Evolutionary conservation across 2,888 invertebrate species (phyloP), one percentile per base, ranked within the genome.

Genomic region (Lochmaea capreae): DNA sequence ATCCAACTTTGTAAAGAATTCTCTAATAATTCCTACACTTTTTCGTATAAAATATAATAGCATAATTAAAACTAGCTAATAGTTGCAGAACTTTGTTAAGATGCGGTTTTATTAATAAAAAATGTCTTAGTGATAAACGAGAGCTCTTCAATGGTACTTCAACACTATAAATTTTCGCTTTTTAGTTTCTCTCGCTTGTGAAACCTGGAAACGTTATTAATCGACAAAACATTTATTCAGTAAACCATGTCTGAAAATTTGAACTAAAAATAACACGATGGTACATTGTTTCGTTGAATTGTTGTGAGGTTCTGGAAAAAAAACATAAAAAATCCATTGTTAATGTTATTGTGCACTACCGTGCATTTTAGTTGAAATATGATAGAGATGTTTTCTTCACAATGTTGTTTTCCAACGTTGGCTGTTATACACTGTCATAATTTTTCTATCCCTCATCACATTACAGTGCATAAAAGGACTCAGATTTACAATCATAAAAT

Each of bases 351-450:
- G 54, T 71, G 54, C 18, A 54, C 43, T 43, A 65, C 42, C 58
- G 70, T 61, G 26, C 22, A 67, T 59, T 61, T 49, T 42, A 49
- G 49, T 65, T 71, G 57, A 65, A 71, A 65, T 71, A 71, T 71
- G 57, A 67, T 67, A 33, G 67, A 67, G 58, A 58, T 67, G 58
- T 65, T 65, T 52, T 52, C 52, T 49, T 63, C 16, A 3, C 63
- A 22, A 57, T 54, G 66, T 66, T 66, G 39, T 66, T 66, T 67
- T 59, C 58, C 42, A 67, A 43, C 43, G 52, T 5, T n/a, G n/a
- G n/a, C 16, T 52, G 52, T 52, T 52, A 52, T 52, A 52, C 16
- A 52, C 52, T 52, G 52, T 52, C 52, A 52, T 52, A 52, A 52
- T 52, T 52, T 16, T 52, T n/a, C 2, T 52, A 14, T 52, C n/a